Evolutionary conservation across 2,888 invertebrate genomes (phyloP).

Genomic region (Pristionchus exspectatus): DNA sequence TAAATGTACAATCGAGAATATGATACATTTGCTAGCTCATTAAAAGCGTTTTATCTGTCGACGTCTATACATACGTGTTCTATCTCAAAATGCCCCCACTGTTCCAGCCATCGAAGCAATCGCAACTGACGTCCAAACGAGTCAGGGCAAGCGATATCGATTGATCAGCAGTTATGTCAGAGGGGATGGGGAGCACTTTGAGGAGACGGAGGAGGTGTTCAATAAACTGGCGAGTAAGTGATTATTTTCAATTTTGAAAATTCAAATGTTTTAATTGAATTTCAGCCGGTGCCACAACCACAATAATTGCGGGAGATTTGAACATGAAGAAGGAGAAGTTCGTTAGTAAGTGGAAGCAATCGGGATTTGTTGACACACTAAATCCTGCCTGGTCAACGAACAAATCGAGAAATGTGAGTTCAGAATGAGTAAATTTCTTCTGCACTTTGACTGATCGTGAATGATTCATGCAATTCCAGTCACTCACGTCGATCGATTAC

Average conservation of each 20-base stretch:
- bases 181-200: background rate
- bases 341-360: background rate
- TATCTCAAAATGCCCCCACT: background rate
- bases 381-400: constrained; percentile 11
- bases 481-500: constrained; percentile 14
- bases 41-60: no score
- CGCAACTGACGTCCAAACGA: background rate
- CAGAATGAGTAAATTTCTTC: background rate
- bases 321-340: constrained; percentile 38
- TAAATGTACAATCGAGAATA: no score
- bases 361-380: constrained; percentile 1
- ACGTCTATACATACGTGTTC: no score
- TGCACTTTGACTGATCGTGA: background rate
- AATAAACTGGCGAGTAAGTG: background rate
- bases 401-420: background rate
- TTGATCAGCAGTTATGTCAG: background rate
- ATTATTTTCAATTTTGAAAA: background rate
- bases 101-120: background rate
- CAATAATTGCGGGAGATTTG: constrained; percentile 9
- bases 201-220: background rate
- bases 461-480: background rate
- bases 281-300: background rate
- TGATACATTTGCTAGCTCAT: no score
- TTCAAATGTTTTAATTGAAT: background rate
- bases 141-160: background rate